Conservation (phyloP, 2,113 vertebrate genomes). For the Grallaria varia region DNA sequence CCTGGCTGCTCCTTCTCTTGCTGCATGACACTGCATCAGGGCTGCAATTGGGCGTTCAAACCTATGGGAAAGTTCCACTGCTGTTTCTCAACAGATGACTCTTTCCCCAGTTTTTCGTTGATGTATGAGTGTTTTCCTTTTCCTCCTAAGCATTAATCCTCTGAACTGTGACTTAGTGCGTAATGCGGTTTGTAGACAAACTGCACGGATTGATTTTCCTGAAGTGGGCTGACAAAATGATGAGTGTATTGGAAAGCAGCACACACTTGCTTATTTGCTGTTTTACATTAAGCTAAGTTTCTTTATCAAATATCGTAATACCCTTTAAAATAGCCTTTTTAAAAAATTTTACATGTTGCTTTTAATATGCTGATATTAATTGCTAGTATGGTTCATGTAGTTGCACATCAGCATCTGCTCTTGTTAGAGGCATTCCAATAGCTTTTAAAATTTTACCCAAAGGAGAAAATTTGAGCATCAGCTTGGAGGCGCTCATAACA, state of each 20-base stretch:
- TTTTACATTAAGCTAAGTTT: neutral
- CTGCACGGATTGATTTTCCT: constrained; percentile 34
- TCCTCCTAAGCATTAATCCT: neutral
- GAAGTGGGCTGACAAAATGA: constrained; percentile 39
- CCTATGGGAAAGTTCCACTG: accelerated
- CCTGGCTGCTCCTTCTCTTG: neutral
- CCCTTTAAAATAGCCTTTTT: neutral
- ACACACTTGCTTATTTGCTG: neutral
- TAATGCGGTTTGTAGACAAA: neutral
- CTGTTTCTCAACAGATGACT: neutral
- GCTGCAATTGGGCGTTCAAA: neutral
- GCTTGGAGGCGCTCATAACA: neutral
- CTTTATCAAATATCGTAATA: neutral
- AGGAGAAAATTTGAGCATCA: neutral
- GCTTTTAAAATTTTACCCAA: neutral
- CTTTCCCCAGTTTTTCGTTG: neutral
- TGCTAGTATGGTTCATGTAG: neutral
- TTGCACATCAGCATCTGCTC: neutral
- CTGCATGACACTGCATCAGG: accelerated
- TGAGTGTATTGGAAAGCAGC: constrained; percentile 10
- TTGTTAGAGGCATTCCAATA: neutral
- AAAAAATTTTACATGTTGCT: neutral
- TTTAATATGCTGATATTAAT: neutral
- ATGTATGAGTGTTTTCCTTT: neutral
- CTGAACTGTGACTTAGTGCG: neutral